Conservation (phyloP, 2,797 vertebrate genomes). For the Triplophysa bombifrons region DNA sequence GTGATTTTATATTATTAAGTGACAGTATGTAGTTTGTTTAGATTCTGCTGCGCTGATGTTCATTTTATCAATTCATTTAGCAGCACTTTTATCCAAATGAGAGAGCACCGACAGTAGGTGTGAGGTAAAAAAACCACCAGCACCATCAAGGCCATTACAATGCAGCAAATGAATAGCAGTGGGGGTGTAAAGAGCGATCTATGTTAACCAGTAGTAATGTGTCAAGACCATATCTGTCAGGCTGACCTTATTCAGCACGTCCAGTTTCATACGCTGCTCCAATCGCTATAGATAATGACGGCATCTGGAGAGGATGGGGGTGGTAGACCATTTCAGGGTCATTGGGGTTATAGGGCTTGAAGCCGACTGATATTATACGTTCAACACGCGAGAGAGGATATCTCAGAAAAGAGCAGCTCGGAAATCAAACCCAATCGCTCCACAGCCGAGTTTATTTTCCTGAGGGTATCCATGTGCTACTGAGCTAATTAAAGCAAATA, state of each 20-base stretch:
- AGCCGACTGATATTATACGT: conserved; percentile 33
- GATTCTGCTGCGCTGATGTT: too few relatives aligned
- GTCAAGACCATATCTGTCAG: conserved; percentile 24
- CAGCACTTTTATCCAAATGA: too few relatives aligned
- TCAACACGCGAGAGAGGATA: conserved; percentile 19
- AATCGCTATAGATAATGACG: background rate
- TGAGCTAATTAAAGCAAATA: conserved; percentile 35
- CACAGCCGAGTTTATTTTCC: conserved; percentile 39
- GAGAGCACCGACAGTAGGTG: background rate
- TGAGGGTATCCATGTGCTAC: conserved; percentile 18
- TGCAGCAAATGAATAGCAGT: conserved; percentile 18
- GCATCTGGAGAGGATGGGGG: conserved; percentile 20
- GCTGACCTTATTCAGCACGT: conserved; percentile 25
- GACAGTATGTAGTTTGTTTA: too few relatives aligned
- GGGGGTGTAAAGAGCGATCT: conserved; percentile 21
- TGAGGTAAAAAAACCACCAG: background rate
- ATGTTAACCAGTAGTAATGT: conserved; percentile 34
- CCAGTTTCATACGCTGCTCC: background rate
- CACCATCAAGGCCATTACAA: background rate
- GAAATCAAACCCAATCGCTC: conserved; percentile 4
- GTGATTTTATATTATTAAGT: too few relatives aligned
- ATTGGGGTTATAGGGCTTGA: conserved; percentile 16
- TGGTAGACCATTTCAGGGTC: conserved; percentile 29
- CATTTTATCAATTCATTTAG: too few relatives aligned
- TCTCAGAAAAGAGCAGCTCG: conserved; percentile 8